Conservation (phyloP, 2,113 vertebrate genomes). For the Barnardius zonarius region DNA sequence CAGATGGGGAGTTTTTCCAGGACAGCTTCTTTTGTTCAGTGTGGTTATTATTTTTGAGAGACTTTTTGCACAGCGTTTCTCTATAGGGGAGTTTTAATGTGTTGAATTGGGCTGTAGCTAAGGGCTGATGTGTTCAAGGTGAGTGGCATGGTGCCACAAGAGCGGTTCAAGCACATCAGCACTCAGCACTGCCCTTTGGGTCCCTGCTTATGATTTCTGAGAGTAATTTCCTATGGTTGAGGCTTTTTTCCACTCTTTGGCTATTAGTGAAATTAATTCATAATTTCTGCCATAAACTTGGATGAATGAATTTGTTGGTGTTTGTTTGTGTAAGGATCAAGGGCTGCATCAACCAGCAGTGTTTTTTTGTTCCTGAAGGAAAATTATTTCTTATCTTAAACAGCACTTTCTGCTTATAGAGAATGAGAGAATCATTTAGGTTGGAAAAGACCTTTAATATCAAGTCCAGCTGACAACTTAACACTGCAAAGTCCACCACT, state of each 20-base stretch:
- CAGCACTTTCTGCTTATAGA: neutral
- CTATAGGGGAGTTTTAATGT: neutral
- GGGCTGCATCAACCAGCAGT: neutral
- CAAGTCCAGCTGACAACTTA: neutral
- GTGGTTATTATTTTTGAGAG: neutral
- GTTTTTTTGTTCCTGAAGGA: neutral
- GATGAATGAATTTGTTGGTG: neutral
- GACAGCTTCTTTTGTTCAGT: neutral
- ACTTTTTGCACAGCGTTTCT: neutral
- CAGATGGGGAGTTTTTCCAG: neutral
- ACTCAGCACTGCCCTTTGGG: neutral
- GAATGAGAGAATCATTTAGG: neutral
- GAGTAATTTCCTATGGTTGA: neutral
- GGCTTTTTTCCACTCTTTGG: neutral
- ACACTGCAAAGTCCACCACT: neutral
- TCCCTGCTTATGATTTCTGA: neutral
- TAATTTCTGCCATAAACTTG: neutral
- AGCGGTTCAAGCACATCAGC: neutral
- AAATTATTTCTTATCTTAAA: constrained; percentile 43
- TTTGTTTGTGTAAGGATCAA: neutral
- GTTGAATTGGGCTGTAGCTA: neutral
- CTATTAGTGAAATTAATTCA: neutral
- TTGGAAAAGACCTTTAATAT: neutral
- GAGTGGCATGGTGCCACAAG: neutral
- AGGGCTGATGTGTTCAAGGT: neutral